These are phyloP conservation scores for Flabesymbios commensalis DNA, from an alignment of 2,888 invertebrate genomes.

Conservation along the genomic window DNA sequence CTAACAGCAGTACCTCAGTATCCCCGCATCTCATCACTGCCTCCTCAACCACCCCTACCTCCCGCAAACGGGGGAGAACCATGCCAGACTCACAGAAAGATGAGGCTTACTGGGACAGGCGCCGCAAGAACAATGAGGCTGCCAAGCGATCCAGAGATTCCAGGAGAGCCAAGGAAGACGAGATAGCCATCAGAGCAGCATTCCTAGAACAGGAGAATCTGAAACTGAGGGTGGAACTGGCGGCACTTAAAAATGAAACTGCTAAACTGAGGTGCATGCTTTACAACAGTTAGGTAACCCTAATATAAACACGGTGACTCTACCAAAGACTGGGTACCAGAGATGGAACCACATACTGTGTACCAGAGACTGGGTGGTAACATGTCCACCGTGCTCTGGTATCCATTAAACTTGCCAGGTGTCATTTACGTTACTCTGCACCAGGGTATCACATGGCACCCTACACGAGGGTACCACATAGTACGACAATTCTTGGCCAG, in stretches of 20 bases:
- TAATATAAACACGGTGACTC: too few relatives aligned
- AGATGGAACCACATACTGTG: too few relatives aligned
- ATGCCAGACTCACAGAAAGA: slow-evolving; percentile 66
- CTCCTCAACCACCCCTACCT: neutral
- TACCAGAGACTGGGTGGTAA: too few relatives aligned
- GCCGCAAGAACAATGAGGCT: slow-evolving; percentile 90
- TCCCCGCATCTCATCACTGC: neutral
- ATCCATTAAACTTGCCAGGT: too few relatives aligned
- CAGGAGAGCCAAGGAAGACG: slow-evolving; percentile 86
- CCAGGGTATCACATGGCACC: too few relatives aligned
- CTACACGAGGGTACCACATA: too few relatives aligned
- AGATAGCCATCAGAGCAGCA: slow-evolving; percentile 85
- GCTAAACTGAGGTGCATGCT: slow-evolving; percentile 67
- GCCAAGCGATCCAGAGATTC: slow-evolving; percentile 93
- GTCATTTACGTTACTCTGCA: too few relatives aligned
- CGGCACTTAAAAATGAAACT: slow-evolving; percentile 70
- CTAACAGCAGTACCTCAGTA: neutral
- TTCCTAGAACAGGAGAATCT: slow-evolving; percentile 85
- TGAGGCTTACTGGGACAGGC: slow-evolving; percentile 82
- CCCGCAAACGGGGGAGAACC: neutral
- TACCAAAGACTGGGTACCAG: too few relatives aligned
- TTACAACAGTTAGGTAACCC: slow-evolving; percentile 42
- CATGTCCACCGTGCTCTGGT: too few relatives aligned
- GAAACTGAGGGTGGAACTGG: slow-evolving; percentile 74
- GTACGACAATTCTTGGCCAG: too few relatives aligned